These are phyloP conservation scores for Cephonodes hylas DNA, from an alignment of 2,888 invertebrate species.

Conservation along the genomic window DNA sequence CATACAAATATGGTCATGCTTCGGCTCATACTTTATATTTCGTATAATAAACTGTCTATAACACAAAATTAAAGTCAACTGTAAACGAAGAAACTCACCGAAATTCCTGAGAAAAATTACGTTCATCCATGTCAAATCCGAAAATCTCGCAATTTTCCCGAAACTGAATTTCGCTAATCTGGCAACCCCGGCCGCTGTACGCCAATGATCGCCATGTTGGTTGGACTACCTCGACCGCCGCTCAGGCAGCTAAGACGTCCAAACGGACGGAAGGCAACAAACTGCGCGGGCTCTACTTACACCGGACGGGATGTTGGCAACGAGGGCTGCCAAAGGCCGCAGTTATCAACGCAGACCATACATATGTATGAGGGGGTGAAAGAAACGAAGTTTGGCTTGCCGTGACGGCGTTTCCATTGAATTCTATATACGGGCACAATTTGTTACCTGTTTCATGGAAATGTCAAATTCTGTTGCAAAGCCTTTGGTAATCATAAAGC, in stretches of 20 bases:
- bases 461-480: background rate
- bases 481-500: no score
- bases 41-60: no score
- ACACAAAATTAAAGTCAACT: no score
- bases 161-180: slow-evolving; percentile 32
- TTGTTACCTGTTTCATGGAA: background rate
- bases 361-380: slow-evolving; percentile 22
- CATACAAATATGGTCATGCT: no score
- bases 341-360: slow-evolving; percentile 34
- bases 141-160: slow-evolving; percentile 27
- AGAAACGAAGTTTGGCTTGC: slow-evolving; percentile 26
- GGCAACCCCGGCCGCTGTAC: slow-evolving; percentile 44
- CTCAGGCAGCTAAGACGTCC: slow-evolving; percentile 27
- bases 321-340: slow-evolving; percentile 60
- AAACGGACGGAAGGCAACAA: slow-evolving; percentile 45
- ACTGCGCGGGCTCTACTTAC: slow-evolving; percentile 44
- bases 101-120: background rate
- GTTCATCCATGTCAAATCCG: slow-evolving; percentile 24
- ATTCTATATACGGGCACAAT: background rate
- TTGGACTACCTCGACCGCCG: slow-evolving; percentile 47
- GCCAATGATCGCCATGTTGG: slow-evolving; percentile 39
- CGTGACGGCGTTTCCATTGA: slow-evolving; percentile 7
- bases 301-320: slow-evolving; percentile 49
- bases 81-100: background rate
- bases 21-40: no score